Conservation (phyloP, 2,888 invertebrate species). For the Metellina segmentata region DNA sequence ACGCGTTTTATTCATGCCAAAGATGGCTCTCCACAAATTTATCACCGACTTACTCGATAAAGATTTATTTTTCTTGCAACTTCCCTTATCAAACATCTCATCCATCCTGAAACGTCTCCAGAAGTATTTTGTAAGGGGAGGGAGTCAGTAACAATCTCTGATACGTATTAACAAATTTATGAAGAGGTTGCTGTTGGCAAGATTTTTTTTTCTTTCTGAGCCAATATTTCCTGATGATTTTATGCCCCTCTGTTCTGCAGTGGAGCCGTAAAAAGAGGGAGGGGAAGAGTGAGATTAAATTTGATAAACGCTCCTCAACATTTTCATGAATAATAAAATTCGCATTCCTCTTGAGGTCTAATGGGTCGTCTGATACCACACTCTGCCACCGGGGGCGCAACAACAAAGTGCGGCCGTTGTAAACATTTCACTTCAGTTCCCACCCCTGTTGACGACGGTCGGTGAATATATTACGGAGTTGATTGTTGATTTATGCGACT, state of each 20-base stretch:
- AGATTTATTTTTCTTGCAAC: neutral
- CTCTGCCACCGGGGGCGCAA: slow-evolving; percentile 18
- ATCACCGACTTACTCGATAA: neutral
- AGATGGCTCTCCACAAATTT: neutral
- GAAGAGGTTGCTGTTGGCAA: neutral
- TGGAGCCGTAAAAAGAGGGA: neutral
- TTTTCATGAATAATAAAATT: slow-evolving; percentile 75
- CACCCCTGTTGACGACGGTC: neutral
- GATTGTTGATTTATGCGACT: too few relatives aligned
- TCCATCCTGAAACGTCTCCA: neutral
- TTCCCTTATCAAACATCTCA: neutral
- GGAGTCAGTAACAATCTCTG: neutral
- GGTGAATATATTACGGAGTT: too few relatives aligned
- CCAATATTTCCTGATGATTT: too few relatives aligned
- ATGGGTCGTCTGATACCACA: slow-evolving; percentile 34
- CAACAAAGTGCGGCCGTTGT: slow-evolving; percentile 44
- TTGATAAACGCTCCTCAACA: slow-evolving; percentile 38
- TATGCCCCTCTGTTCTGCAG: too few relatives aligned
- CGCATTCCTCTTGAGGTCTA: slow-evolving; percentile 47
- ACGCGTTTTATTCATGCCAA: neutral
- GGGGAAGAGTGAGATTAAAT: slow-evolving; percentile 22
- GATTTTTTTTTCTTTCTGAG: neutral
- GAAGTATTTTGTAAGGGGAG: neutral
- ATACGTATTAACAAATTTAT: neutral
- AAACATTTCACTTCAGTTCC: slow-evolving; percentile 17